These are phyloP conservation scores for Pristionchus japonicus DNA, from an alignment of 2,888 invertebrate species.

Conservation along the genomic window DNA sequence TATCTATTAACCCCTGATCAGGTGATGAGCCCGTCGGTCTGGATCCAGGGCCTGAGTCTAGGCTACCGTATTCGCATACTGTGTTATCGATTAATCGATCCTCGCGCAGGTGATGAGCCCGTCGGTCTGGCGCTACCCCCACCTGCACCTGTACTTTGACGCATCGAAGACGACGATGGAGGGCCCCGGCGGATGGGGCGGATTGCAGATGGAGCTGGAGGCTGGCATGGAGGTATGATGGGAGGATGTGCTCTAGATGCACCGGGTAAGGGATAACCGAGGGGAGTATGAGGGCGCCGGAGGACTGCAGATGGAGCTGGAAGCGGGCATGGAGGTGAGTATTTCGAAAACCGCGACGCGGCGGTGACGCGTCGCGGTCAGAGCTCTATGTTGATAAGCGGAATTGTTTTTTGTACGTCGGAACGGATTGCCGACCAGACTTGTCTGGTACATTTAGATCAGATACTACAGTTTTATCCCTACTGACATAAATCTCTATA, in stretches of 20 bases:
- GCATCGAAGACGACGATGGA: not conserved
- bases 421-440: no score
- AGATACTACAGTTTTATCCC: no score
- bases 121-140: not conserved
- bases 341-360: no score
- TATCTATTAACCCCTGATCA: no score
- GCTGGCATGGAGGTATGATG: conserved; percentile 18
- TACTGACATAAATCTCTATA: no score
- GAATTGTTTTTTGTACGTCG: no score
- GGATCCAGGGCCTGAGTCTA: no score
- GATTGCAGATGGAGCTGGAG: not conserved
- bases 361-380: no score
- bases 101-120: conserved; percentile 19
- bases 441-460: no score
- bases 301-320: not conserved
- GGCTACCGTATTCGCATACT: not conserved
- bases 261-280: not conserved
- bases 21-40: no score
- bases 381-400: no score
- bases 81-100: not conserved
- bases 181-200: not conserved
- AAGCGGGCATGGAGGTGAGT: conserved; percentile 29
- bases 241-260: not conserved
- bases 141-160: conserved; percentile 41
- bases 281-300: no score